phyloP scores from a whole-genome alignment of 2,888 invertebrate genomes.

The Marasmarcha lunaedactyla region DNA sequence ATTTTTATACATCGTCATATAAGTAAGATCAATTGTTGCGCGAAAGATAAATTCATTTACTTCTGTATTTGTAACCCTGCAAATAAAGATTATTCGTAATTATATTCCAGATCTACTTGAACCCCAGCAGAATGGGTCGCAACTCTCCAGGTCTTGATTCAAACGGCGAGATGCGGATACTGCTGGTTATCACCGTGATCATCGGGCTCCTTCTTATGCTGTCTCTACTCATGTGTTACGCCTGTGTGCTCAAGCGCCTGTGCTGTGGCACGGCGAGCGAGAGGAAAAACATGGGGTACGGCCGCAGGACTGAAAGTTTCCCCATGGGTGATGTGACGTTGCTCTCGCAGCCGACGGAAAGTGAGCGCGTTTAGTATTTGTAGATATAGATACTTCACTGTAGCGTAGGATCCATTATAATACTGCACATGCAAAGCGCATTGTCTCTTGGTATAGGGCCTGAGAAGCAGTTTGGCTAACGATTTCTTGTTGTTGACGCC shows the following conservation, averaged over 20 bases:
- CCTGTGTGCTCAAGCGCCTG: slow-evolving; percentile 73
- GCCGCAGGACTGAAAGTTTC: slow-evolving; percentile 59
- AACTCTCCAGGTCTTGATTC: slow-evolving; percentile 44
- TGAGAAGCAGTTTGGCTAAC: too few relatives aligned
- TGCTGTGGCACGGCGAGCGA: slow-evolving; percentile 70
- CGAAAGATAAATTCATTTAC: too few relatives aligned
- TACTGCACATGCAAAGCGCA: background rate
- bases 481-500: too few relatives aligned
- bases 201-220: slow-evolving; percentile 72
- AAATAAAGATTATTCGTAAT: too few relatives aligned
- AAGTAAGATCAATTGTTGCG: too few relatives aligned
- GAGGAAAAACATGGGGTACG: slow-evolving; percentile 44
- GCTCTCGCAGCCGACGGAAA: slow-evolving; percentile 73
- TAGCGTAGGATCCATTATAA: too few relatives aligned
- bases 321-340: slow-evolving; percentile 73
- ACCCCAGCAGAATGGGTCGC: slow-evolving; percentile 38
- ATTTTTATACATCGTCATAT: too few relatives aligned
- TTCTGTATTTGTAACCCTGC: too few relatives aligned
- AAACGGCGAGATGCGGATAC: slow-evolving; percentile 69
- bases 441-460: too few relatives aligned
- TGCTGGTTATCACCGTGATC: slow-evolving; percentile 70
- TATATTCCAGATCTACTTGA: too few relatives aligned
- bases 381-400: too few relatives aligned
- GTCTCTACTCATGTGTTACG: slow-evolving; percentile 74
- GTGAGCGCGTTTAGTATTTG: slow-evolving; percentile 44